Percentiles rank a stretch among this genome's conserved stretches.
phyloP scores from a whole-genome alignment of 2,888 invertebrate genomes.

The Vannuccia rotundouncinata region DNA sequence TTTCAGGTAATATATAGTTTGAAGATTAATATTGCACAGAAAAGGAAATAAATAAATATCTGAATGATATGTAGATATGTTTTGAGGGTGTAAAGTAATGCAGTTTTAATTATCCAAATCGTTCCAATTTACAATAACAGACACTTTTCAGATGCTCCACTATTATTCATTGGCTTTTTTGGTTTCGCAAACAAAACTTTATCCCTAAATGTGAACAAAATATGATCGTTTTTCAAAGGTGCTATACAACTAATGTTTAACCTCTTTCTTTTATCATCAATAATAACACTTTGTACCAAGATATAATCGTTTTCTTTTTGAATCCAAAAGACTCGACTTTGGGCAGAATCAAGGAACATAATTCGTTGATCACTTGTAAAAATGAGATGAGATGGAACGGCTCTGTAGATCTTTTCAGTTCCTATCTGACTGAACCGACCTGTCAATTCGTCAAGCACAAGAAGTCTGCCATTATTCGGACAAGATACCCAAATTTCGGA shows the following conservation, averaged over 20 bases:
- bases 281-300: not conserved
- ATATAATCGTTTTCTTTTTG: constrained; percentile 32
- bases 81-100: no score
- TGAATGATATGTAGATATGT: no score
- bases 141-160: no score
- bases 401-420: constrained; percentile 28
- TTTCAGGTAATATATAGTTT: no score
- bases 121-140: no score
- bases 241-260: not conserved
- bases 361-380: constrained; percentile 21
- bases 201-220: not conserved
- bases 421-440: constrained; percentile 29
- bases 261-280: not conserved
- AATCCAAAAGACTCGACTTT: constrained; percentile 33
- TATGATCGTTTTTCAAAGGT: not conserved
- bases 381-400: constrained; percentile 31
- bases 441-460: constrained; percentile 27
- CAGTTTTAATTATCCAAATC: no score
- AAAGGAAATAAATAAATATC: no score
- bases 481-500: constrained; percentile 33
- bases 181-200: not conserved
- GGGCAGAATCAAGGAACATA: constrained; percentile 29
- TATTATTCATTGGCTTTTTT: no score
- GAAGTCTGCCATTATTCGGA: constrained; percentile 29
- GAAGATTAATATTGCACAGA: no score